Evolutionary conservation across 2,797 vertebrate species (phyloP).

Genomic region (Crenuchus spilurus): DNA sequence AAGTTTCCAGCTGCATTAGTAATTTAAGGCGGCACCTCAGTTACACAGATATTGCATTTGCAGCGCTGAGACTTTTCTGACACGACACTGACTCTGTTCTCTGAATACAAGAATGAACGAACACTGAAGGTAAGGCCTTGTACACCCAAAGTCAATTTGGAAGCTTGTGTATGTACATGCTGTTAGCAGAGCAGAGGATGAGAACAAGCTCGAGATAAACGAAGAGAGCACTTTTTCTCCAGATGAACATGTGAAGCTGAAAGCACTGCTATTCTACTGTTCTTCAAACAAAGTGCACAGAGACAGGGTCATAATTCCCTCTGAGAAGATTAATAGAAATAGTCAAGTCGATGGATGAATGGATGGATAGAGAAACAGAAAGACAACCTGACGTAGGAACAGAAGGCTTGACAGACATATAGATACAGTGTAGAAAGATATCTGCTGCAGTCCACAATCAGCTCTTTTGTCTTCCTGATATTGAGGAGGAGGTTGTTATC

Average conservation of each 20-base stretch:
- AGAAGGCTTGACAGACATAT: no score
- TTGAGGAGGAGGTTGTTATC: no score
- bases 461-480: no score
- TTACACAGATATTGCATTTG: slow-evolving; percentile 56
- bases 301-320: neutral
- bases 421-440: no score
- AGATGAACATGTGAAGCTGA: slow-evolving; percentile 1
- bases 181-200: slow-evolving; percentile 4
- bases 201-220: slow-evolving; percentile 4
- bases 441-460: no score
- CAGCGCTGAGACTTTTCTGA: slow-evolving; percentile 4
- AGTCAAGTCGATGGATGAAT: no score
- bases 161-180: neutral
- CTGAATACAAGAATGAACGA: slow-evolving; percentile 12
- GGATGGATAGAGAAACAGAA: no score
- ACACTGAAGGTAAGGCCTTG: neutral
- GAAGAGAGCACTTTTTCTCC: neutral
- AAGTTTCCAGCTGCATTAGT: slow-evolving; percentile 40
- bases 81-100: neutral
- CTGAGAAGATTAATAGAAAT: no score
- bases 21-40: slow-evolving; percentile 37
- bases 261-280: neutral
- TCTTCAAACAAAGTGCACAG: neutral
- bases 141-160: slow-evolving; percentile 19
- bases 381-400: no score